Percentiles rank a stretch among this genome's conserved stretches.
phyloP scores from a whole-genome alignment of 2,797 vertebrate species.

The Pelobates cultripes region DNA sequence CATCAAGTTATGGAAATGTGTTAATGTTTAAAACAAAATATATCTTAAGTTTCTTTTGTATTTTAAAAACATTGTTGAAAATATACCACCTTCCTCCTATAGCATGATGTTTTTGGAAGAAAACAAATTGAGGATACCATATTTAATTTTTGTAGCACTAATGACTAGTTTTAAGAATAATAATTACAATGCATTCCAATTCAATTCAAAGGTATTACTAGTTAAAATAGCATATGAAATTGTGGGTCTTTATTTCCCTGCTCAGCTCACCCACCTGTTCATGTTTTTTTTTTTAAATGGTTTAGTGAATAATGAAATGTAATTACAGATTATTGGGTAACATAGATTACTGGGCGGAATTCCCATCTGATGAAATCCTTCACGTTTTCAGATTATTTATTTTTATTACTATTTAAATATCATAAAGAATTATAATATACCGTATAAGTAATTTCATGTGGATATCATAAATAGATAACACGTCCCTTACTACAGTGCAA shows the following conservation, averaged over 20 bases:
- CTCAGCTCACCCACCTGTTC: neutral
- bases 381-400: neutral
- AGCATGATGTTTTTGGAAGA: too few relatives aligned
- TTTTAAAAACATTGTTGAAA: too few relatives aligned
- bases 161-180: too few relatives aligned
- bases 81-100: too few relatives aligned
- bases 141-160: too few relatives aligned
- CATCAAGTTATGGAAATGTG: too few relatives aligned
- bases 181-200: too few relatives aligned
- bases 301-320: neutral
- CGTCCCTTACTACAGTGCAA: neutral
- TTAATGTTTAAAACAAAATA: too few relatives aligned
- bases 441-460: neutral
- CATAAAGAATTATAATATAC: neutral
- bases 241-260: neutral
- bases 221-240: too few relatives aligned
- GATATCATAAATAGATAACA: neutral
- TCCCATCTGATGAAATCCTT: neutral
- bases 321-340: neutral
- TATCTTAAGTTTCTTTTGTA: too few relatives aligned
- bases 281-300: neutral
- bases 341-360: neutral
- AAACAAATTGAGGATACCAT: too few relatives aligned
- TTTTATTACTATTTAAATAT: neutral
- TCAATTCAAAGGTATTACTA: too few relatives aligned